Conservation (phyloP, 2,113 vertebrate genomes). For the Aphyosemion australe region DNA sequence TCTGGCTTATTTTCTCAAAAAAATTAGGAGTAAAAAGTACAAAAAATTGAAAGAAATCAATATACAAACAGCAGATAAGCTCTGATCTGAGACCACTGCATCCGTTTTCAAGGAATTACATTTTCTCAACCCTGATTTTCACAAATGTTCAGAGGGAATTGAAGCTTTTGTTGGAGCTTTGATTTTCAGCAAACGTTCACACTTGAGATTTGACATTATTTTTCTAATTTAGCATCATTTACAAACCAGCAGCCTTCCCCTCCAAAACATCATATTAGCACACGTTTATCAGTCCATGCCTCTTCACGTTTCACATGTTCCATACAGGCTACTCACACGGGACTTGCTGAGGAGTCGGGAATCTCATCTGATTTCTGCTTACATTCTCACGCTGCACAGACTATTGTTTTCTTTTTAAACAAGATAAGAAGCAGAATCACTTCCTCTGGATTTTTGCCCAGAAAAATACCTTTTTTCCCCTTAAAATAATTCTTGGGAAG, state of each 20-base stretch:
- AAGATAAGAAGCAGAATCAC: conserved; percentile 27
- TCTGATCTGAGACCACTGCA: conserved; percentile 43
- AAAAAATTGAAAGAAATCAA: neutral
- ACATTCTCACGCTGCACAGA: conserved; percentile 34
- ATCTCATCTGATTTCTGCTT: conserved; percentile 17
- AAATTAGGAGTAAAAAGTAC: neutral
- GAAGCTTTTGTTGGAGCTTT: conserved; percentile 8
- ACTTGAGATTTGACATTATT: neutral
- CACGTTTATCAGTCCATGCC: conserved; percentile 18
- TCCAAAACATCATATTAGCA: conserved; percentile 1
- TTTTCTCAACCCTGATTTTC: conserved; percentile 40
- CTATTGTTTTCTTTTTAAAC: conserved; percentile 4
- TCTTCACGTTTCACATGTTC: conserved; percentile 10
- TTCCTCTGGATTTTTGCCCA: neutral
- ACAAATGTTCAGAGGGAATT: conserved; percentile 21
- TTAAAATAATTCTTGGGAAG: conserved; percentile 5
- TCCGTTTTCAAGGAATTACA: conserved; percentile 43
- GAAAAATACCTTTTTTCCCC: conserved; percentile 12
- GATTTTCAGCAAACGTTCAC: neutral
- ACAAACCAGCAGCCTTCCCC: conserved; percentile 25
- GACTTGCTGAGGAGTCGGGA: conserved; percentile 43
- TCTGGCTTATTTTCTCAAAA: too few species aligned
- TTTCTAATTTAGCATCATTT: neutral
- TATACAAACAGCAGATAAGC: conserved; percentile 61
- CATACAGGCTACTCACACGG: conserved; percentile 39